Base-by-base conservation (phyloP, 2,797 vertebrate species). In the Tenualosa ilisha region DNA sequence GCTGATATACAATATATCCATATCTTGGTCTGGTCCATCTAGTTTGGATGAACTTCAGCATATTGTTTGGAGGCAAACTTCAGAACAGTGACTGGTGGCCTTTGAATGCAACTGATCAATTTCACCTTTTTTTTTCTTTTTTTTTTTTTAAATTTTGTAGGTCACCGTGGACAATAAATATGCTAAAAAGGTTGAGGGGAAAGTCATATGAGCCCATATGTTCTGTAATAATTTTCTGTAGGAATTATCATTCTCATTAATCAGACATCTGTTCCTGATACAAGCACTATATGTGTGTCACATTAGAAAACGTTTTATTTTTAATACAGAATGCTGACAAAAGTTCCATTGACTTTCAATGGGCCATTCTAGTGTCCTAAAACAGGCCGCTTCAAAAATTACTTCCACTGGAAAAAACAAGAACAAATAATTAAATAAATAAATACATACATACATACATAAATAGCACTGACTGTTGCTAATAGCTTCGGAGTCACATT, bases 181-280 rank as follows among this genome's bases (percentile, higher is more conserved):
- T 17, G 15, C 15, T 43, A 0, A 46, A 43, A 46, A 46, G 72
- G 72, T 79, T 79, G 40, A 79, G 72, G 72, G 20, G 72, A 79
- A 79, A 46, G 72, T 79, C 72, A 43, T 43, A 79, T 46, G 37
- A 43, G 37, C 17, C 72, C 72, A 79, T 79, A 79, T 79, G 72
- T 79, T 79, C 40, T 43, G 40, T 43, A 43, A 46, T 79, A 79
- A 79, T 79, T 79, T 79, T 79, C 72, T 46, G 72, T 43, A 22
- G 15, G 72, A 79, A 79, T 79, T 43, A 79, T 79, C 72, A 79
- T 79, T 20, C 72, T 79, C 72, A 46, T 79, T 79, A 79, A 79
- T 79, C 72, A 79, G 43, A 79, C 72, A 79, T 79, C 72, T 79
- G 72, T 46, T 79, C 72, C 72, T 79, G 15, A 43, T 22, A 46